phyloP scores from a whole-genome alignment of 2,797 vertebrate genomes.

The Arctocebus calabarensis region DNA sequence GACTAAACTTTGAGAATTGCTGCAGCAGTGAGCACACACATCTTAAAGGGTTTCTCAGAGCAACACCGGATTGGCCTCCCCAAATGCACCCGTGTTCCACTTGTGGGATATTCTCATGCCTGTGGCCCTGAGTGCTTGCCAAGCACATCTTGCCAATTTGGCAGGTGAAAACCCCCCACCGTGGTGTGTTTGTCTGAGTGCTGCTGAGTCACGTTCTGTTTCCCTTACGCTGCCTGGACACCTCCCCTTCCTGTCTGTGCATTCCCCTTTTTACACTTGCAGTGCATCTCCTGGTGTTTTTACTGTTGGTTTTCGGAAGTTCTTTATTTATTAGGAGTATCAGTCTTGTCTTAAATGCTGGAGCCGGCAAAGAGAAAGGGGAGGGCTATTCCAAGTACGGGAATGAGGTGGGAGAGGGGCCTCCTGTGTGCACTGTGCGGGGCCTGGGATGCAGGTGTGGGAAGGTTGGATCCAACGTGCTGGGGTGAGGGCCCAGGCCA shows the following conservation, averaged over 20 bases:
- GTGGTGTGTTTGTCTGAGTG: neutral
- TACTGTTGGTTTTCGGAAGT: neutral
- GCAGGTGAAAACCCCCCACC: neutral
- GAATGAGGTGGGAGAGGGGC: neutral
- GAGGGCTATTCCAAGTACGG: neutral
- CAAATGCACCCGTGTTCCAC: fast-evolving
- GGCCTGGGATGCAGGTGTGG: fast-evolving
- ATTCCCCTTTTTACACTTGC: neutral
- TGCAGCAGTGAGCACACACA: fast-evolving
- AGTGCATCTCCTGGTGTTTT: neutral
- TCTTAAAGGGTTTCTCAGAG: fast-evolving
- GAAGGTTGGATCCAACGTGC: neutral
- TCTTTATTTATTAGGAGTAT: neutral
- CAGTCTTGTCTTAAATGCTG: neutral
- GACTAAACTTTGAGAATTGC: neutral
- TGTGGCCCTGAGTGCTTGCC: neutral
- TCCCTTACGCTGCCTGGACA: neutral
- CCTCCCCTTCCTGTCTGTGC: neutral
- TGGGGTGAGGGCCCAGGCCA: neutral
- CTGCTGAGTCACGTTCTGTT: neutral
- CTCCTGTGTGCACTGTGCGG: neutral
- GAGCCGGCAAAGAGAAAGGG: neutral
- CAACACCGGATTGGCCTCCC: fast-evolving
- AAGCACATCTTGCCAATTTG: neutral
- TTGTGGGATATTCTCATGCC: fast-evolving